These are phyloP conservation scores for Calyptommatus sinebrachiatus DNA, from an alignment of 2,113 vertebrate species.

Conservation along the genomic window DNA sequence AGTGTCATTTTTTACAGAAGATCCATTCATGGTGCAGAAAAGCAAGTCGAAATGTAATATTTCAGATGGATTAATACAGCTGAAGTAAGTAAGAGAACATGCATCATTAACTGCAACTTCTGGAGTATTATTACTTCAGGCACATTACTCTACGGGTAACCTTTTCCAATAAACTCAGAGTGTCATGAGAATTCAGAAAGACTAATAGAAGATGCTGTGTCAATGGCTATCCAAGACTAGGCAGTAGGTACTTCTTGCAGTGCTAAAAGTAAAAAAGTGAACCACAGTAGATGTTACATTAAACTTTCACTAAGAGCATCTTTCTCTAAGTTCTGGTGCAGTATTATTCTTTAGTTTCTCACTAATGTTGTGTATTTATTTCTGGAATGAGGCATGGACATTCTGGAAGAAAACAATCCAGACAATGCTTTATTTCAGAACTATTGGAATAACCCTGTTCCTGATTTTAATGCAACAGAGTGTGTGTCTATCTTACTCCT, in stretches of 20 bases:
- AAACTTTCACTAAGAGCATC: background rate
- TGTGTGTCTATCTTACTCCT: constrained; percentile 33
- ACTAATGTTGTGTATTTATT: no score
- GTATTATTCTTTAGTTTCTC: no score
- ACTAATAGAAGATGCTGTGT: background rate
- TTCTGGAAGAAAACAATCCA: no score
- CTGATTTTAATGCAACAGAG: constrained; percentile 11
- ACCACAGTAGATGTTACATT: background rate
- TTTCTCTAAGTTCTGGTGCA: background rate
- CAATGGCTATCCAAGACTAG: background rate
- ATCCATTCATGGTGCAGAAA: background rate
- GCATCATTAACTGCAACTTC: constrained; percentile 15
- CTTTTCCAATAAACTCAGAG: background rate
- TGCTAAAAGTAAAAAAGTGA: background rate
- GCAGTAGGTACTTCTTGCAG: background rate
- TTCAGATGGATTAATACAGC: constrained; percentile 23
- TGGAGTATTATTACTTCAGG: constrained; percentile 23
- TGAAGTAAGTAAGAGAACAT: constrained; percentile 9
- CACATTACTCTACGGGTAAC: constrained; percentile 3
- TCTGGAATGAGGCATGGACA: no score
- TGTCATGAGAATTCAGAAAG: background rate
- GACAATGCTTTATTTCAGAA: no score
- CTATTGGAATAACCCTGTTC: constrained; percentile 40
- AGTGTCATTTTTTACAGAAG: background rate
- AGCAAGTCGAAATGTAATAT: constrained; percentile 5